Conservation (phyloP, 2,888 invertebrate species). For the Nephrotoma guestfalica region DNA sequence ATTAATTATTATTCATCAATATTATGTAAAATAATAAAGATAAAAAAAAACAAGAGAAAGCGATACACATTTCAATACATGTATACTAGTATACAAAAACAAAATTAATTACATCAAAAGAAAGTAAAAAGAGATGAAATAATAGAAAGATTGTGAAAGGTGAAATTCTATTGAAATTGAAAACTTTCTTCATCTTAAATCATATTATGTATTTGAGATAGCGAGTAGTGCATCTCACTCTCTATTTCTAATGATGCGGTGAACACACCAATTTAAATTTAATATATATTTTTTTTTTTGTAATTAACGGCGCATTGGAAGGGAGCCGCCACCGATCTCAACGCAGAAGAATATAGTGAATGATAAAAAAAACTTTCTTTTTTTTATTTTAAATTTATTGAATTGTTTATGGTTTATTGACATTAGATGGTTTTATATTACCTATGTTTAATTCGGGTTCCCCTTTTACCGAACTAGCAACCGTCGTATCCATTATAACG, state of each 20-base stretch:
- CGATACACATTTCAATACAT: not conserved
- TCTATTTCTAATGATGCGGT: not conserved
- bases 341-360: not conserved
- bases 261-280: not conserved
- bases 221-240: not conserved
- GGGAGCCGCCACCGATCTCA: not conserved
- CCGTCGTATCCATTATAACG: slow-evolving; percentile 31
- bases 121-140: slow-evolving; percentile 2
- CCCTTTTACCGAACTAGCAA: slow-evolving; percentile 27
- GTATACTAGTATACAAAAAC: not conserved
- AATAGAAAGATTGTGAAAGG: slow-evolving; percentile 4
- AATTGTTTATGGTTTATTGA: not conserved
- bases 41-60: not conserved
- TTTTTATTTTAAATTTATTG: not conserved
- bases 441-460: slow-evolving; percentile 33
- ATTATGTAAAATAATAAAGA: not conserved
- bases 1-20: not conserved
- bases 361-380: not conserved
- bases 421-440: slow-evolving; percentile 10
- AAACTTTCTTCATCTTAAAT: slow-evolving; percentile 2
- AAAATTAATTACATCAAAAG: slow-evolving; percentile 4
- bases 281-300: not conserved
- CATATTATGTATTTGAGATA: not conserved
- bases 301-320: not conserved
- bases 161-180: slow-evolving; percentile 5